These are phyloP conservation scores for Cheilosia variabilis DNA, from an alignment of 2,888 invertebrate species.

Conservation along the genomic window DNA sequence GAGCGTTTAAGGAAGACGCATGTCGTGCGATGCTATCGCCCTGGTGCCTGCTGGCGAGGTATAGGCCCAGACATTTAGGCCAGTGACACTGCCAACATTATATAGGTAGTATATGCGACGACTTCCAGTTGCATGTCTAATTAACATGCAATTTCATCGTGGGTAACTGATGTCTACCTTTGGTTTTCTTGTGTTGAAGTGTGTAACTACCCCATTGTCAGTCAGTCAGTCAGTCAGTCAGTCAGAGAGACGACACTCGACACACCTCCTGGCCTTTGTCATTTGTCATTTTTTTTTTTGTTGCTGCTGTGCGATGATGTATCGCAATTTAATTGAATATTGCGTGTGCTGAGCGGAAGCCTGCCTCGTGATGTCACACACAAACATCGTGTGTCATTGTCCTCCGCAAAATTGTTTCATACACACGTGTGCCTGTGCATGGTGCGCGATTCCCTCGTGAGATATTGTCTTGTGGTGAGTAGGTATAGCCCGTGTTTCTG, in stretches of 20 bases:
- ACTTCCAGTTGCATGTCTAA: constrained; percentile 58
- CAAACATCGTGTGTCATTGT: constrained; percentile 36
- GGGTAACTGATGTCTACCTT: constrained; percentile 35
- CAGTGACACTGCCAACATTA: constrained; percentile 57
- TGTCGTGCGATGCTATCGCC: constrained; percentile 67
- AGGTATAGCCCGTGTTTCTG: constrained; percentile 4
- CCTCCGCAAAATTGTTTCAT: constrained; percentile 14
- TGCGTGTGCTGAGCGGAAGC: constrained; percentile 62
- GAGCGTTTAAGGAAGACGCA: constrained; percentile 71
- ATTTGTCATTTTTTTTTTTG: constrained; percentile 42
- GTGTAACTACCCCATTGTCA: constrained; percentile 31
- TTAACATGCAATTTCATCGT: constrained; percentile 70
- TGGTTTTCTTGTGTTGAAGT: constrained; percentile 12
- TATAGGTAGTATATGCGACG: background rate
- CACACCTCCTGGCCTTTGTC: constrained; percentile 26
- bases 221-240: constrained; percentile 55
- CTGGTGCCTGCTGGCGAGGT: constrained; percentile 2
- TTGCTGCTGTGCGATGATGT: constrained; percentile 47
- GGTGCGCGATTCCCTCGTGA: constrained; percentile 35
- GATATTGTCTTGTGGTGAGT: constrained; percentile 21
- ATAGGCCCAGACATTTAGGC: constrained; percentile 65
- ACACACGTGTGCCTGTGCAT: background rate
- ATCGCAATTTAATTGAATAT: constrained; percentile 69
- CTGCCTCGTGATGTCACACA: constrained; percentile 56
- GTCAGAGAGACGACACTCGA: constrained; percentile 21